Evolutionary conservation across 2,888 invertebrate species (phyloP).

Genomic region (Ennomos fuscantarius): DNA sequence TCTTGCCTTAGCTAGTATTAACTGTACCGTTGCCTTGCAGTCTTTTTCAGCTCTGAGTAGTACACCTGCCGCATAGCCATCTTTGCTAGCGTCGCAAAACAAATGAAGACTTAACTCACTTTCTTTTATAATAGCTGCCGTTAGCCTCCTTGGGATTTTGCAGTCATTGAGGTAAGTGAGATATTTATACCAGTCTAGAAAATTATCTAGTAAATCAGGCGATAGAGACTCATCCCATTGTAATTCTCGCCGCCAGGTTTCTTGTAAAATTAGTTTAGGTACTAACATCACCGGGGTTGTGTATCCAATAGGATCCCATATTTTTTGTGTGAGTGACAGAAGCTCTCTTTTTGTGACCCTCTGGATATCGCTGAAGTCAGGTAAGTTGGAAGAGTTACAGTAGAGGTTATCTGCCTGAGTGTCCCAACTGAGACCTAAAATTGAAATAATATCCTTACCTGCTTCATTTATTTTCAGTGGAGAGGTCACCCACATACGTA

Average conservation of each 20-base stretch:
- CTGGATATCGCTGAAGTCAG: background rate
- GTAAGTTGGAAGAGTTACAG: conserved; percentile 6
- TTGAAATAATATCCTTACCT: conserved; percentile 8
- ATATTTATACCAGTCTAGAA: no score
- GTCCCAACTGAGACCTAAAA: conserved; percentile 14
- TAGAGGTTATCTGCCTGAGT: conserved; percentile 3
- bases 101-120: no score
- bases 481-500: conserved; percentile 10
- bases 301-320: conserved; percentile 15
- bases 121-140: no score
- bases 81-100: no score
- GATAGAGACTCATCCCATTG: conserved; percentile 12
- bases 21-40: no score
- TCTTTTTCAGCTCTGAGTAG: no score
- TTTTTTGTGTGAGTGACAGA: conserved; percentile 11
- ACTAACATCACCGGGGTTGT: conserved; percentile 3
- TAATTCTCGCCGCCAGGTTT: conserved; percentile 2
- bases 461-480: conserved; percentile 9
- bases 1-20: conserved; percentile 13
- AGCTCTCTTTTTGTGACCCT: conserved; percentile 7
- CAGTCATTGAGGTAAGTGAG: no score
- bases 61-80: no score
- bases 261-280: conserved; percentile 9
- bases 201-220: no score
- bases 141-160: no score